phyloP scores from a whole-genome alignment of 2,888 invertebrate species.

The Chloroclystis v-ata region DNA sequence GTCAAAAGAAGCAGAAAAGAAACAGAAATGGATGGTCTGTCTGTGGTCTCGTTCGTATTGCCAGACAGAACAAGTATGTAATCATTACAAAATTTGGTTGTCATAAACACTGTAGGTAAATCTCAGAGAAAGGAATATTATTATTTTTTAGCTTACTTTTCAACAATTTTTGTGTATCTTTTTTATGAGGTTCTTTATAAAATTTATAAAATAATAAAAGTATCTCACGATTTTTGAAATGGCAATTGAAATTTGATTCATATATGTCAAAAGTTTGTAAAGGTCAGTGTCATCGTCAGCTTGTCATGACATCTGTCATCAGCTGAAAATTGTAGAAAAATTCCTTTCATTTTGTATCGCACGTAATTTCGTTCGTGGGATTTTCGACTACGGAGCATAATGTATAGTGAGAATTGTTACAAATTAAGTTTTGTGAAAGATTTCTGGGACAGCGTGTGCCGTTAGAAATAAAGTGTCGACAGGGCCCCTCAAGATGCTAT shows the following conservation, averaged over 20 bases:
- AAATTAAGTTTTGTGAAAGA: slow-evolving; percentile 67
- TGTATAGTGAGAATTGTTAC: slow-evolving; percentile 67
- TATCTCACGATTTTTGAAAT: too few species aligned
- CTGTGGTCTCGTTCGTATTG: neutral
- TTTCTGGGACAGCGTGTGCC: slow-evolving; percentile 69
- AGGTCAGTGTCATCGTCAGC: neutral
- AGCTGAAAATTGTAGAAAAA: slow-evolving; percentile 14
- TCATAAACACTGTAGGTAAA: too few species aligned
- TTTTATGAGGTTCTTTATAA: too few species aligned
- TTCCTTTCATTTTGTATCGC: slow-evolving; percentile 57
- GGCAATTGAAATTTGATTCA: too few species aligned
- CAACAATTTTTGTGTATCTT: too few species aligned
- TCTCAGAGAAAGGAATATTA: too few species aligned
- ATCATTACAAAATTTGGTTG: too few species aligned
- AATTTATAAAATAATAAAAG: too few species aligned
- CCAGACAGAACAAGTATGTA: too few species aligned
- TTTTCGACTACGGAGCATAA: slow-evolving; percentile 66
- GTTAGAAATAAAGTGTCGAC: slow-evolving; percentile 56
- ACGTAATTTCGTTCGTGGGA: slow-evolving; percentile 68
- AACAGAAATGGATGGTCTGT: neutral
- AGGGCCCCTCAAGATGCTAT: slow-evolving; percentile 62
- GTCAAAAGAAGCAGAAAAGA: slow-evolving; percentile 33
- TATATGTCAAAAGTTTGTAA: neutral
- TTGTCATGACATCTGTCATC: neutral
- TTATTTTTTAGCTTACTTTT: too few species aligned